Conservation (phyloP, 1,140 invertebrate genomes). For the Drosophila arawakana region DNA sequence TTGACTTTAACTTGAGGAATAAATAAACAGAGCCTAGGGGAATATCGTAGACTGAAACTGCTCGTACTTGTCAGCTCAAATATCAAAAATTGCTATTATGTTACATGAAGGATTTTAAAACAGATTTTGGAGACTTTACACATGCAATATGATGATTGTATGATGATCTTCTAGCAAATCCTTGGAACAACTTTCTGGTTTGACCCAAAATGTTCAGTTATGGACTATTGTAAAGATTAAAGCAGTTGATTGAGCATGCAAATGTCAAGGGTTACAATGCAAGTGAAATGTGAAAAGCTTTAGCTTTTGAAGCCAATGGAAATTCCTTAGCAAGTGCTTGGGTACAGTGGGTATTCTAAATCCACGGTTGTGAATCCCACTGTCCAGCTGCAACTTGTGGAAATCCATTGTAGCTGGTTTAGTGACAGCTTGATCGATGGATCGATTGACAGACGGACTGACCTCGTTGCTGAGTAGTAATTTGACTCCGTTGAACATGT, state of each 20-base stretch:
- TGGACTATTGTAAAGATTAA: background rate
- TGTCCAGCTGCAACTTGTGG: slow-evolving; percentile 45
- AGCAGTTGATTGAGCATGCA: slow-evolving; percentile 19
- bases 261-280: background rate
- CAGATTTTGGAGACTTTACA: too few relatives aligned
- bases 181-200: too few relatives aligned
- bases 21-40: background rate
- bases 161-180: too few relatives aligned
- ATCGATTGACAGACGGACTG: slow-evolving; percentile 79
- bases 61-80: background rate
- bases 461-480: slow-evolving; percentile 92
- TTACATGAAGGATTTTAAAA: too few relatives aligned
- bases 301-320: slow-evolving; percentile 2
- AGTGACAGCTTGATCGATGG: background rate
- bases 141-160: too few relatives aligned
- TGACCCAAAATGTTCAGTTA: too few relatives aligned
- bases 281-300: slow-evolving; percentile 16
- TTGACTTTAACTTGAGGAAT: background rate
- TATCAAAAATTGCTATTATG: too few relatives aligned
- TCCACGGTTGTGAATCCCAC: slow-evolving; percentile 77
- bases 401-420: slow-evolving; percentile 8
- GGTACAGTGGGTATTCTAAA: slow-evolving; percentile 66
- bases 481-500: slow-evolving; percentile 89
- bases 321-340: slow-evolving; percentile 51
- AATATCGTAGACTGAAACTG: background rate